Conservation (phyloP, 2,113 vertebrate genomes). For the Microcebus jonahi region DNA sequence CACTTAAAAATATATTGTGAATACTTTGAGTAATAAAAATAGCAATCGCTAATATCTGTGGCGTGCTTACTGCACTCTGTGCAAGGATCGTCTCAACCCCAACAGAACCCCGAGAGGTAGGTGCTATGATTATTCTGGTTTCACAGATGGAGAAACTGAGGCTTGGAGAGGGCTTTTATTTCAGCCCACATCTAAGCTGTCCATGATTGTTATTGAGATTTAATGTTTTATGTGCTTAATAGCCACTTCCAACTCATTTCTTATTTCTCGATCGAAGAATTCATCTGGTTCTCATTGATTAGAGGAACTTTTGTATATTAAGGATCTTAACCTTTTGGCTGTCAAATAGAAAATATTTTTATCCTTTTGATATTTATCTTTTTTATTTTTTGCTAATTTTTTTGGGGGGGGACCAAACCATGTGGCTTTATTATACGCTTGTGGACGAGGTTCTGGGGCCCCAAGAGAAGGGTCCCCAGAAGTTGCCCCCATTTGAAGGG, state of each 20-base stretch:
- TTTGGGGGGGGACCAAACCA: too few relatives aligned
- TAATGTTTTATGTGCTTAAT: not conserved
- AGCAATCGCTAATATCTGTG: not conserved
- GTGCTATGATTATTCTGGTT: not conserved
- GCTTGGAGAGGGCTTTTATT: not conserved
- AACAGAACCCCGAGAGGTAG: not conserved
- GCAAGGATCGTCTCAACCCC: not conserved
- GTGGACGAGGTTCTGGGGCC: too few relatives aligned
- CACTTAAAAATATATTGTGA: slow-evolving; percentile 14
- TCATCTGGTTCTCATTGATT: not conserved
- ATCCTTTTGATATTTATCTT: not conserved
- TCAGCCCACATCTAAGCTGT: not conserved
- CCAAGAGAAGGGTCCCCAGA: too few relatives aligned
- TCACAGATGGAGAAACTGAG: not conserved
- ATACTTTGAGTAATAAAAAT: slow-evolving; percentile 18
- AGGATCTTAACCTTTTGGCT: not conserved
- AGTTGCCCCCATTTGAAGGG: too few relatives aligned
- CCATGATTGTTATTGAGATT: not conserved
- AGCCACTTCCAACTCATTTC: not conserved
- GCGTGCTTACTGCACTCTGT: not conserved
- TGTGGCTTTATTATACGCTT: too few relatives aligned
- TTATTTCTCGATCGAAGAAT: not conserved
- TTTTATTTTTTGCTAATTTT: slow-evolving; percentile 21
- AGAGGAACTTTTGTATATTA: not conserved
- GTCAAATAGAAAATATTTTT: slow-evolving; percentile 6